These are phyloP conservation scores for Eueides isabella DNA, from an alignment of 1,140 invertebrate genomes.

Conservation along the genomic window DNA sequence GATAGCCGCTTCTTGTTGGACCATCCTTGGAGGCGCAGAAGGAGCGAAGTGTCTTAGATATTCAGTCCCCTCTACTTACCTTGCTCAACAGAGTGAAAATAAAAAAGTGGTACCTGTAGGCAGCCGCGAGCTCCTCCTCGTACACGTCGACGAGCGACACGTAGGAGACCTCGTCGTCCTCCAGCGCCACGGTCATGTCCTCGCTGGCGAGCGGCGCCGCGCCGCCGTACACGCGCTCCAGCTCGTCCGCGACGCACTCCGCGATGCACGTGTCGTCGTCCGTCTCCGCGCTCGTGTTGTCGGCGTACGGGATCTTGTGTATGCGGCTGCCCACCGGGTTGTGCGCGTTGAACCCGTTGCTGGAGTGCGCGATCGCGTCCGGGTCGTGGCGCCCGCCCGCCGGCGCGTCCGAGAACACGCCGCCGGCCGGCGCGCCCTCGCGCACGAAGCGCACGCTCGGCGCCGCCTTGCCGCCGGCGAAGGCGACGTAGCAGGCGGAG, in stretches of 20 bases:
- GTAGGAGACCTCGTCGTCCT: not conserved
- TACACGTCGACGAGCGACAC: not conserved
- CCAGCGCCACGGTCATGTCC: constrained; percentile 23
- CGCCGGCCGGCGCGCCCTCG: not conserved
- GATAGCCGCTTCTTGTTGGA: too few relatives aligned
- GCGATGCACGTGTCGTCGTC: constrained; percentile 32
- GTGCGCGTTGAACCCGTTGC: constrained; percentile 28
- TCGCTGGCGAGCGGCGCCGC: constrained; percentile 28
- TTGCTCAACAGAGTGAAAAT: too few relatives aligned
- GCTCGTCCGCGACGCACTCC: constrained; percentile 17
- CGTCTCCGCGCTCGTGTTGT: constrained; percentile 22
- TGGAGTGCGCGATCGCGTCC: constrained; percentile 32
- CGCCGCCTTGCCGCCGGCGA: constrained; percentile 50
- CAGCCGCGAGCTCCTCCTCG: not conserved
- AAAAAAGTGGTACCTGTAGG: too few relatives aligned
- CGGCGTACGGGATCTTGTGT: constrained; percentile 30
- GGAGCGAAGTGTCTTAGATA: too few relatives aligned
- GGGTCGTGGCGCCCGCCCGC: constrained; percentile 4
- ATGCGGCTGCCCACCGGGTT: constrained; percentile 28
- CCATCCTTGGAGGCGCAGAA: too few relatives aligned
- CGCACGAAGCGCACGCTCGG: constrained; percentile 48
- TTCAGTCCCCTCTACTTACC: too few relatives aligned
- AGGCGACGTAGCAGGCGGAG: constrained; percentile 61
- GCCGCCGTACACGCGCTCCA: constrained; percentile 23
- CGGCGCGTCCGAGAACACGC: constrained; percentile 1